A percentile compares a stretch with the other conserved stretches of the same genome.
phyloP scores from a whole-genome alignment of 2,888 invertebrate species.

The Pharmacophagus antenor region DNA sequence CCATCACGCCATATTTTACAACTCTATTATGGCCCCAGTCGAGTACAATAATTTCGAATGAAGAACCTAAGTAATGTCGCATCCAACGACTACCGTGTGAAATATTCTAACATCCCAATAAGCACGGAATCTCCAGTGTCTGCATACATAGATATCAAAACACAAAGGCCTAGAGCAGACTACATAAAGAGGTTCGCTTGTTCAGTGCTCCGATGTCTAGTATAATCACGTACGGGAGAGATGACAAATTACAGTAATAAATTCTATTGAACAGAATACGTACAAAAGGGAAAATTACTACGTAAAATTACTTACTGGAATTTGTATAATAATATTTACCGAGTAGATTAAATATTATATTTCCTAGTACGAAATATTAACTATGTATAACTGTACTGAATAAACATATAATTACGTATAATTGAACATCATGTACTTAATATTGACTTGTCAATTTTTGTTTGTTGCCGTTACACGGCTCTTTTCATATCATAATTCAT shows the following conservation, averaged over 20 bases:
- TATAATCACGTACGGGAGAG: slow-evolving; percentile 45
- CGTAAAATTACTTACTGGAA: slow-evolving; percentile 7
- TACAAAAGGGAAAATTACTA: slow-evolving; percentile 25
- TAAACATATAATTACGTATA: too few relatives aligned
- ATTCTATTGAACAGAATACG: slow-evolving; percentile 32
- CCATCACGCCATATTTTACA: too few relatives aligned
- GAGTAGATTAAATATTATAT: too few relatives aligned
- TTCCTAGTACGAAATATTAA: too few relatives aligned
- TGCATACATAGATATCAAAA: slow-evolving; percentile 43
- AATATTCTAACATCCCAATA: slow-evolving; percentile 50
- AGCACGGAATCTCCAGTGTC: slow-evolving; percentile 51
- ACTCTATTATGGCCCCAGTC: too few relatives aligned
- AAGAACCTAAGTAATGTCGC: slow-evolving; percentile 32
- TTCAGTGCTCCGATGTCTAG: slow-evolving; percentile 44
- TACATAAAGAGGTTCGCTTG: slow-evolving; percentile 49
- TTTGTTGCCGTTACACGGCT: too few relatives aligned
- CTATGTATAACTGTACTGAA: too few relatives aligned
- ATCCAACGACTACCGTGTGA: slow-evolving; percentile 61
- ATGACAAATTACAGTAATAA: slow-evolving; percentile 48
- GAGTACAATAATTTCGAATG: background rate
- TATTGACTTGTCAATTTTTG: too few relatives aligned
- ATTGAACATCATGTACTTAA: too few relatives aligned
- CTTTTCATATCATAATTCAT: too few relatives aligned
- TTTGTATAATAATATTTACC: slow-evolving; percentile 6
- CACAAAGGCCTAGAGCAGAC: slow-evolving; percentile 45